These are phyloP conservation scores for Corythornis madagascariensis DNA, from an alignment of 2,113 vertebrate genomes.

Conservation along the genomic window DNA sequence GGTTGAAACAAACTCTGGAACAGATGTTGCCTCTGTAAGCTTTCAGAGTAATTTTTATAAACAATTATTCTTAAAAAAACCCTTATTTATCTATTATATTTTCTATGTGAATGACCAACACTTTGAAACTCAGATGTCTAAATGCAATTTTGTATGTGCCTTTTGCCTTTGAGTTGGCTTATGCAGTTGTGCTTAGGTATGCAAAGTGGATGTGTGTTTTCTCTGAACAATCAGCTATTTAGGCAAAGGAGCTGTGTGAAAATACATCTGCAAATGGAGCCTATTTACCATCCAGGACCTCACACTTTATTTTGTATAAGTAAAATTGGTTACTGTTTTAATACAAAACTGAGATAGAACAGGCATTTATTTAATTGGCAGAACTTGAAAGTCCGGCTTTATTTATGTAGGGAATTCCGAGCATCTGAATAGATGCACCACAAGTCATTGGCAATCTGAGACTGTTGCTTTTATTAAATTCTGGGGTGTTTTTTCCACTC, in stretches of 20 bases:
- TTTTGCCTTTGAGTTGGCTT: neutral
- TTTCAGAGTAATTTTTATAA: neutral
- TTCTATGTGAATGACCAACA: neutral
- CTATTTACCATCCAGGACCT: constrained; percentile 36
- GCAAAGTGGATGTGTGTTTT: neutral
- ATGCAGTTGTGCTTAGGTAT: neutral
- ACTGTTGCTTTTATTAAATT: constrained; percentile 65
- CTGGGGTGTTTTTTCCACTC: constrained; percentile 52
- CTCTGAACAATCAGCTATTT: constrained; percentile 28
- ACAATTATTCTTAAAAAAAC: neutral
- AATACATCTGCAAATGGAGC: neutral
- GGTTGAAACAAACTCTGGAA: neutral
- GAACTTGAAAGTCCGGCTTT: constrained; percentile 42
- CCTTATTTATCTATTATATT: neutral
- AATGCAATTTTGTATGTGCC: neutral
- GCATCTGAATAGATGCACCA: constrained; percentile 43
- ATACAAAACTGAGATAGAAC: constrained; percentile 10
- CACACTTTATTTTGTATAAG: constrained; percentile 27
- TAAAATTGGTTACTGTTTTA: constrained; percentile 46
- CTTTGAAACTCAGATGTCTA: neutral
- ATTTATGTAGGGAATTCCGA: constrained; percentile 51
- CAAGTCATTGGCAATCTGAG: constrained; percentile 42
- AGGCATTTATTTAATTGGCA: constrained; percentile 48
- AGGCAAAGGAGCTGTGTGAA: constrained; percentile 3
- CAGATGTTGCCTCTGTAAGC: neutral